These are phyloP conservation scores for Scrobipalpa atriplicella DNA, from an alignment of 2,888 invertebrate genomes.

Conservation along the genomic window DNA sequence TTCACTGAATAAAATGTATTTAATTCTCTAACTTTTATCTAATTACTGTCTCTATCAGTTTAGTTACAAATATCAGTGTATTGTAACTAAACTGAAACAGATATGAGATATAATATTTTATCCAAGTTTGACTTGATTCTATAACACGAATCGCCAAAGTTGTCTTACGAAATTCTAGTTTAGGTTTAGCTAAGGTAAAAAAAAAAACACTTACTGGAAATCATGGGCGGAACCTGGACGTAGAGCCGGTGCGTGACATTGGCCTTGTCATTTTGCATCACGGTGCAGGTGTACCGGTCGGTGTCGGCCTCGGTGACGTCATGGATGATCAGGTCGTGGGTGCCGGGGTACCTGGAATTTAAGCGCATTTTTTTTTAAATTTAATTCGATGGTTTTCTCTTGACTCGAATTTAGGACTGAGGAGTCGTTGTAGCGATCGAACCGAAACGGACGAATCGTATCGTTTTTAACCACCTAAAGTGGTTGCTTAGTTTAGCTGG, in stretches of 20 bases:
- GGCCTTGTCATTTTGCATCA: conserved; percentile 41
- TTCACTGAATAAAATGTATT: no score
- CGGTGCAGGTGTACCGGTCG: conserved; percentile 58
- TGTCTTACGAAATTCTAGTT: not conserved
- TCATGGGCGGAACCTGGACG: conserved; percentile 51
- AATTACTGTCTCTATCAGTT: no score
- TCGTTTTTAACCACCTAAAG: no score
- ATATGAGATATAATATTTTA: no score
- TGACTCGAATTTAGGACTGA: no score
- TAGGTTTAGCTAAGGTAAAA: not conserved
- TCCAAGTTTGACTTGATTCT: not conserved
- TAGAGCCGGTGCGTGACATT: conserved; percentile 56
- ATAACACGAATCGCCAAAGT: not conserved
- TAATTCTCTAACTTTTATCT: no score
- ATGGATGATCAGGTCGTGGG: conserved; percentile 53
- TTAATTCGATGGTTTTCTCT: no score
- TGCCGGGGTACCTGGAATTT: not conserved
- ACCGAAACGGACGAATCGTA: no score
- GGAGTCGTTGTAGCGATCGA: no score
- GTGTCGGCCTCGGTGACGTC: conserved; percentile 49
- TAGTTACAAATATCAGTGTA: no score
- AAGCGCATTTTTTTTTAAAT: not conserved
- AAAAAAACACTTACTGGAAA: conserved; percentile 54
- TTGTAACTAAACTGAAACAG: no score
- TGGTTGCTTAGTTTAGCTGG: no score